Conservation (phyloP, 1,140 invertebrate genomes). For the Macrocentrus cingulum region DNA sequence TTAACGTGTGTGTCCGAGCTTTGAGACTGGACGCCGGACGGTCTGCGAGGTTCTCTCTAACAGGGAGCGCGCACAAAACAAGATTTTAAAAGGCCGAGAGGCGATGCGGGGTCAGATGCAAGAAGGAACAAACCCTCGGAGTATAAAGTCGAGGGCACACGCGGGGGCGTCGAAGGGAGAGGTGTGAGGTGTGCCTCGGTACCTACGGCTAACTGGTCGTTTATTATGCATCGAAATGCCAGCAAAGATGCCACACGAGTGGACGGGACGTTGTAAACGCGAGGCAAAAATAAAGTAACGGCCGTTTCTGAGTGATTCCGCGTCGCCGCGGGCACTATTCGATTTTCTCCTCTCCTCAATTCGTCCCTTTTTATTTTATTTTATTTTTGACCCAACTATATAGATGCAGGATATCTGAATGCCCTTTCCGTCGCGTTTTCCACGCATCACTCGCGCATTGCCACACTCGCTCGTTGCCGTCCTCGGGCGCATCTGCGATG, state of each 20-base stretch:
- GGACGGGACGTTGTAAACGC: conserved; percentile 56
- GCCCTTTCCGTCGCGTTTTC: too few species aligned
- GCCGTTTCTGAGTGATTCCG: conserved; percentile 53
- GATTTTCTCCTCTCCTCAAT: conserved; percentile 4
- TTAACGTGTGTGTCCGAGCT: conserved; percentile 40
- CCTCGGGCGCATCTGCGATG: too few species aligned
- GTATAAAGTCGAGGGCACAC: conserved; percentile 15
- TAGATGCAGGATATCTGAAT: neutral
- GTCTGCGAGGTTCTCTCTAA: neutral
- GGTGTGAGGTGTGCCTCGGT: conserved; percentile 41
- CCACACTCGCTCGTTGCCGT: too few species aligned
- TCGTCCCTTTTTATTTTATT: neutral
- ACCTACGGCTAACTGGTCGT: conserved; percentile 54
- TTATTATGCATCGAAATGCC: conserved; percentile 61
- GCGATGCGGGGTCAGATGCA: conserved; percentile 34
- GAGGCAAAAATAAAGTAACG: conserved; percentile 56
- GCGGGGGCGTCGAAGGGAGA: conserved; percentile 27
- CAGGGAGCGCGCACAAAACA: neutral
- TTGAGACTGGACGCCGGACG: neutral
- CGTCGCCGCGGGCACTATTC: conserved; percentile 48
- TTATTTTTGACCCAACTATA: neutral
- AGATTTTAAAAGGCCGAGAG: neutral
- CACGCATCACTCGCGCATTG: too few species aligned
- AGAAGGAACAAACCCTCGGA: conserved; percentile 20
- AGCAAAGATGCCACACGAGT: conserved; percentile 56